Base-by-base conservation (phyloP, 2,888 invertebrate genomes). In the Tetropium fuscum region DNA sequence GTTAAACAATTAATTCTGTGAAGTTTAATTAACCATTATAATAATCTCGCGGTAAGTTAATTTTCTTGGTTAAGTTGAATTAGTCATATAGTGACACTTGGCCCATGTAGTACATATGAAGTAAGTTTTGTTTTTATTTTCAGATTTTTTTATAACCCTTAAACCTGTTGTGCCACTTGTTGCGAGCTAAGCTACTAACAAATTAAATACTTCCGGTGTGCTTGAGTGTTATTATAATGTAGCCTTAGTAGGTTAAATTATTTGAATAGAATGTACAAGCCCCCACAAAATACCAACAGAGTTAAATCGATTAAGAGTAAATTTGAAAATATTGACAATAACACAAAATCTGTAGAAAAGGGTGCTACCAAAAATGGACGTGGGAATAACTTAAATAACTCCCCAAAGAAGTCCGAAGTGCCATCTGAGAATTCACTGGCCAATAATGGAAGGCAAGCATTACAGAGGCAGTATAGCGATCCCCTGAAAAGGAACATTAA, bases 231-330 rank as follows among this genome's bases (percentile, higher is more conserved):
- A n/a, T 22, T 22, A 36, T 20, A 19, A 48, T 48, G 48, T 34
- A 56, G 34, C 22, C 19, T 20, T 15, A 43, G 22, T 34, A 43
- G 19, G 40, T 41, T 34, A 25, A 47, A 53, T 58, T 15, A 30
- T 25, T 30, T 13, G 41, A 34, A 59, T 44, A 60, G 60, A 57
- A 81, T 81, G 81, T 81, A 81, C 68, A 78, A 71, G 71, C 80
- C 81, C 47, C 81, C 81, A 41, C 78, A 78, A 65, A 81, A 81
- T 64, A 66, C 71, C 22, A 81, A 81, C 60, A 73, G 87, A 81
- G 89, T 89, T 38, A 88, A 87, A 83, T 85, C 85, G 45, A 88
- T 89, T 63, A 88, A 86, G 76, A 87, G 83, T 78, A 87, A 86
- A 80, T 89, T 89, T 73, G 89, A 89, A 72, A 79, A 75, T 63